These are phyloP conservation scores for Drosophila siamana DNA, from an alignment of 2,888 invertebrate genomes.

Conservation along the genomic window DNA sequence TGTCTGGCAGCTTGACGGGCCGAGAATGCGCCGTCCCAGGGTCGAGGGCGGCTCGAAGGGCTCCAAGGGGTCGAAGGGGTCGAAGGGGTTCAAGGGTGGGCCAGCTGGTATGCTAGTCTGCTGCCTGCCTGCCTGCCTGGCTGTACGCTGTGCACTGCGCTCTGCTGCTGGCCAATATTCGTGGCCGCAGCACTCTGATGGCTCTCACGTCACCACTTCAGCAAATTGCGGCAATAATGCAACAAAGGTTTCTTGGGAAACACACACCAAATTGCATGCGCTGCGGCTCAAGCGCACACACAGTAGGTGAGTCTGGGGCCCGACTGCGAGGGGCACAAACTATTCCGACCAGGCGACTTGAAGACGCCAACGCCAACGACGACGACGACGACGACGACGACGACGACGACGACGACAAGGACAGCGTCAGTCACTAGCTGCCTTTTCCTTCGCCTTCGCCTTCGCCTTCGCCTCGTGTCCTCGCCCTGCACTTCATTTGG, in stretches of 20 bases:
- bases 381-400: conserved; percentile 13
- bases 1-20: conserved; percentile 62
- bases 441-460: conserved; percentile 18
- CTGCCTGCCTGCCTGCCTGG: not conserved
- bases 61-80: not conserved
- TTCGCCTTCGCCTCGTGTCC: not conserved
- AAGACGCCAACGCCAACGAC: conserved; percentile 51
- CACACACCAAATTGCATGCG: conserved; percentile 78
- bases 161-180: conserved; percentile 62
- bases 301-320: not conserved
- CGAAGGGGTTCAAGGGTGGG: not conserved
- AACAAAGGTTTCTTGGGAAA: conserved; percentile 79
- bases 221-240: conserved; percentile 79
- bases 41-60: no score
- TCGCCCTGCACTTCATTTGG: conserved; percentile 67
- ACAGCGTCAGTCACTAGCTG: conserved; percentile 56
- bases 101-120: not conserved
- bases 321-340: not conserved
- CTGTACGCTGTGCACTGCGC: conserved; percentile 1
- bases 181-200: conserved; percentile 75
- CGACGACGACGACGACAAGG: conserved; percentile 5
- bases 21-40: conserved; percentile 33
- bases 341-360: conserved; percentile 50
- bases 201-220: conserved; percentile 79
- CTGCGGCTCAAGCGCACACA: conserved; percentile 25